These are phyloP conservation scores for Neoascia interrupta DNA, from an alignment of 2,888 invertebrate species.

Conservation along the genomic window DNA sequence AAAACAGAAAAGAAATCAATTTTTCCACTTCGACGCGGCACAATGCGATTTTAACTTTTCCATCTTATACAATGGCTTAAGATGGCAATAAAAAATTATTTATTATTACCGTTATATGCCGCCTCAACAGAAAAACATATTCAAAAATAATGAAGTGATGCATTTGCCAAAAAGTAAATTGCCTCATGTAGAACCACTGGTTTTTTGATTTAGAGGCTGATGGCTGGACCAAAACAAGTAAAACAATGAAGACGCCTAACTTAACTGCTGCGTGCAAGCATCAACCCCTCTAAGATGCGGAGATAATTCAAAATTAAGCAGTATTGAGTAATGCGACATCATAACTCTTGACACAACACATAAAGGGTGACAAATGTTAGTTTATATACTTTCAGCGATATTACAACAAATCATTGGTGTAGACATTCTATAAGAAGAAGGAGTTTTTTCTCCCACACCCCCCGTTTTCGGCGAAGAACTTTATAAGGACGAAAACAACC, in stretches of 20 bases:
- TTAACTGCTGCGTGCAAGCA: not conserved
- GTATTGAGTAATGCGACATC: slow-evolving; percentile 56
- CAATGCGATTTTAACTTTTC: slow-evolving; percentile 51
- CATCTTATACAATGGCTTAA: slow-evolving; percentile 33
- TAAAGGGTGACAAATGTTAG: slow-evolving; percentile 54
- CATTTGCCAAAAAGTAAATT: slow-evolving; percentile 69
- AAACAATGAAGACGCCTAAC: slow-evolving; percentile 62
- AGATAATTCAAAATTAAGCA: slow-evolving; percentile 23
- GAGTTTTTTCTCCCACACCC: slow-evolving; percentile 1
- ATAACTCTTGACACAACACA: slow-evolving; percentile 28
- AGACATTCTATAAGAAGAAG: slow-evolving; percentile 1
- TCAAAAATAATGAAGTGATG: slow-evolving; percentile 57
- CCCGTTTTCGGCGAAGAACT: too few species aligned
- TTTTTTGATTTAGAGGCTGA: slow-evolving; percentile 46
- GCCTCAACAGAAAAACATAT: slow-evolving; percentile 49
- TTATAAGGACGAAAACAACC: slow-evolving; percentile 28
- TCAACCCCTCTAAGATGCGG: slow-evolving; percentile 29
- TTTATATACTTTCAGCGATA: slow-evolving; percentile 58
- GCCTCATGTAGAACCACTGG: slow-evolving; percentile 42
- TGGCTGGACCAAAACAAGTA: slow-evolving; percentile 12
- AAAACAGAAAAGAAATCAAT: slow-evolving; percentile 27
- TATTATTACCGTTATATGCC: slow-evolving; percentile 63
- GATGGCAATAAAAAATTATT: slow-evolving; percentile 66
- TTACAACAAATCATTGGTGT: slow-evolving; percentile 45
- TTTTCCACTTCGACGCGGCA: slow-evolving; percentile 67